A percentile compares a stretch with the other conserved stretches of the same genome.
phyloP scores from a whole-genome alignment of 2,113 vertebrate species.

The Muscicapa adusta region DNA sequence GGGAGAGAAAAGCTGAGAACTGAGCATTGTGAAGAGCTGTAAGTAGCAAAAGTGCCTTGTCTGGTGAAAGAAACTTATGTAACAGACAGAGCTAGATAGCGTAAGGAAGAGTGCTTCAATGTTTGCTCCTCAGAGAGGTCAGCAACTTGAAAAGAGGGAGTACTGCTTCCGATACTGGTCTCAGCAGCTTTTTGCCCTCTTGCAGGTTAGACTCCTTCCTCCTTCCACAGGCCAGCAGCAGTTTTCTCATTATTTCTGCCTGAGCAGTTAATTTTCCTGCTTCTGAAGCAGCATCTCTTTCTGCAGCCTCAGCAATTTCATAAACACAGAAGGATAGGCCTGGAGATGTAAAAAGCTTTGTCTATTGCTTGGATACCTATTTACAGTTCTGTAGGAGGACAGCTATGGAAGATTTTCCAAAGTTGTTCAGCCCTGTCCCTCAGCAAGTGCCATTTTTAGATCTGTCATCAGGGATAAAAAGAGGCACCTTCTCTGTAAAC shows the following conservation, averaged over 20 bases:
- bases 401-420: not conserved
- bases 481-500: not conserved
- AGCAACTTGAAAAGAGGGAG: not conserved
- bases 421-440: not conserved
- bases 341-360: not conserved
- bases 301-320: not conserved
- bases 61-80: not conserved
- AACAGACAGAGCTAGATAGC: not conserved
- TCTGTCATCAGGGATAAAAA: not conserved
- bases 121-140: not conserved
- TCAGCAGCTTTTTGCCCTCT: not conserved
- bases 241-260: not conserved
- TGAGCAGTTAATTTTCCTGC: not conserved
- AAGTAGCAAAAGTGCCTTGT: not conserved
- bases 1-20: not conserved
- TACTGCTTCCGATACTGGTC: not conserved
- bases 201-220: not conserved
- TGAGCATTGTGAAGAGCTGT: not conserved
- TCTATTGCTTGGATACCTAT: not conserved
- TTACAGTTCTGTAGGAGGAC: not conserved
- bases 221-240: not conserved
- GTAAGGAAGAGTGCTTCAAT: not conserved
- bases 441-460: slow-evolving; percentile 8
- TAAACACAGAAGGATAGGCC: not conserved
- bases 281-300: not conserved